A percentile compares a stretch with the other conserved stretches of the same genome.
Conservation (phyloP, 2,888 invertebrate genomes). For the Agapostemon virescens region DNA sequence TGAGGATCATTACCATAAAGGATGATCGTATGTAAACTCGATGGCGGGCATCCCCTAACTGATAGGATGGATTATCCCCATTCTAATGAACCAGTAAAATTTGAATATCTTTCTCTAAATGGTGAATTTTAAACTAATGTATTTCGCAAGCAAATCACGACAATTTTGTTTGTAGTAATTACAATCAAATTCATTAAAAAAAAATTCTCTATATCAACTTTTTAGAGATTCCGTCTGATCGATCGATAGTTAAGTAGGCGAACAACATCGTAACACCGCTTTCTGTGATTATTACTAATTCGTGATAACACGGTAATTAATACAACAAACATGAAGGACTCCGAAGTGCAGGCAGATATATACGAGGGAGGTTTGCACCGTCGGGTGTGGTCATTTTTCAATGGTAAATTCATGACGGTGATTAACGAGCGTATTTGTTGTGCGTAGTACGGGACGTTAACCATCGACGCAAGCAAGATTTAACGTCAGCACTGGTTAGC, state of each 20-base stretch:
- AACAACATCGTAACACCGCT: not conserved
- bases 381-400: constrained; percentile 59
- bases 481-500: constrained; percentile 37
- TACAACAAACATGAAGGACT: constrained; percentile 63
- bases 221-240: not conserved
- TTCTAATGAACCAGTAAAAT: not conserved
- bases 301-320: constrained; percentile 61
- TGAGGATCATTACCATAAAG: constrained; percentile 2
- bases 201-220: not conserved
- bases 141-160: not conserved
- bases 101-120: not conserved
- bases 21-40: not conserved
- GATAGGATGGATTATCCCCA: not conserved
- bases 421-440: constrained; percentile 64
- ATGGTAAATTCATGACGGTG: constrained; percentile 67
- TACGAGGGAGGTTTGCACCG: constrained; percentile 36
- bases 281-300: constrained; percentile 60
- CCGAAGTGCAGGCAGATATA: constrained; percentile 41
- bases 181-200: not conserved
- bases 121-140: not conserved
- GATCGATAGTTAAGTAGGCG: constrained; percentile 12
- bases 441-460: constrained; percentile 58
- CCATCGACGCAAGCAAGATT: constrained; percentile 54
- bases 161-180: not conserved
- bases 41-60: not conserved